These are phyloP conservation scores for Drosophila multiciliata DNA, from an alignment of 2,888 invertebrate species.

Conservation along the genomic window DNA sequence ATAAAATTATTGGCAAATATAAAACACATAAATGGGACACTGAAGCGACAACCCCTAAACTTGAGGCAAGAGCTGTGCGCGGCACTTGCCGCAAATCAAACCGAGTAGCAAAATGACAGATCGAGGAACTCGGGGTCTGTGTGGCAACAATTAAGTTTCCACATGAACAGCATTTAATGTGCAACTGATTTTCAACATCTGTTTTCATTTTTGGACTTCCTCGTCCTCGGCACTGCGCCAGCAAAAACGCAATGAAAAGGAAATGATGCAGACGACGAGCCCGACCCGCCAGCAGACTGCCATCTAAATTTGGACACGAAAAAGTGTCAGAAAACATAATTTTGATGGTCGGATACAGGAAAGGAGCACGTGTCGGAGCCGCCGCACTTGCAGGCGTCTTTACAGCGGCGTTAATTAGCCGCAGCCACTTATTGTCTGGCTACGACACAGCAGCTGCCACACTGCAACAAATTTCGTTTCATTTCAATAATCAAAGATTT, in stretches of 20 bases:
- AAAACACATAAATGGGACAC: slow-evolving; percentile 47
- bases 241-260: slow-evolving; percentile 66
- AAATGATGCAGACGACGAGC: slow-evolving; percentile 69
- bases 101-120: slow-evolving; percentile 61
- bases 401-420: slow-evolving; percentile 81
- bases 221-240: slow-evolving; percentile 33
- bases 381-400: slow-evolving; percentile 42
- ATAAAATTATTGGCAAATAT: slow-evolving; percentile 56
- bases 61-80: slow-evolving; percentile 15
- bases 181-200: slow-evolving; percentile 84
- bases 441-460: slow-evolving; percentile 42
- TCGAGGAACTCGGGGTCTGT: slow-evolving; percentile 47
- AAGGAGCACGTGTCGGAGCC: slow-evolving; percentile 63
- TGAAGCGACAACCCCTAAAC: slow-evolving; percentile 45
- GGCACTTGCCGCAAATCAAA: slow-evolving; percentile 59
- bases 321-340: slow-evolving; percentile 74
- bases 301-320: slow-evolving; percentile 68
- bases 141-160: slow-evolving; percentile 83
- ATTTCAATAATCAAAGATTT: background rate
- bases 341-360: slow-evolving; percentile 49
- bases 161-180: slow-evolving; percentile 83
- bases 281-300: slow-evolving; percentile 10
- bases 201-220: slow-evolving; percentile 80
- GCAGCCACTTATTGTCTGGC: slow-evolving; percentile 69
- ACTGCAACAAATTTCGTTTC: background rate